These are phyloP conservation scores for Diadophis punctatus DNA, from an alignment of 2,113 vertebrate species.

Conservation along the genomic window DNA sequence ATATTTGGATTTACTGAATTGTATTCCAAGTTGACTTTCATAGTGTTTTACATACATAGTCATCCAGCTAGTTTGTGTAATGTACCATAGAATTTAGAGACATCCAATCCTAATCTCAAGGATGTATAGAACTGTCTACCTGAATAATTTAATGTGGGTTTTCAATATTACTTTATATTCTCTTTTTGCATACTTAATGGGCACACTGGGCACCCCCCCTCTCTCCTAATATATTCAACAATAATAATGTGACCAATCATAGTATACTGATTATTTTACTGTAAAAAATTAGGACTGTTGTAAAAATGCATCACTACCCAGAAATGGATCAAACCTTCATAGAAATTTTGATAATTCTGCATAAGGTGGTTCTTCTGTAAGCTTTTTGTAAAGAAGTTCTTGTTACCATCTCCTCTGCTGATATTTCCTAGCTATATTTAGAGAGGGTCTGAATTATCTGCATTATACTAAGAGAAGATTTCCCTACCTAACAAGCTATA, in stretches of 20 bases:
- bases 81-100: slow-evolving; percentile 1
- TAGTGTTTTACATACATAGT: neutral
- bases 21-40: neutral
- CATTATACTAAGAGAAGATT: neutral
- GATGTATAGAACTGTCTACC: neutral
- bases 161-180: neutral
- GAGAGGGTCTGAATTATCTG: neutral
- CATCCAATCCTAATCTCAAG: neutral
- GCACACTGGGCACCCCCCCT: neutral
- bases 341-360: neutral
- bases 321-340: neutral
- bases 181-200: neutral
- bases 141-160: slow-evolving; percentile 8
- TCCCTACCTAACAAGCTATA: neutral
- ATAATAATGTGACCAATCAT: neutral
- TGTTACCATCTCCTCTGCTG: neutral
- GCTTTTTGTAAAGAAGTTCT: neutral
- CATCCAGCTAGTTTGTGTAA: slow-evolving; percentile 9
- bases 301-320: neutral
- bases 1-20: neutral
- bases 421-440: neutral
- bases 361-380: neutral
- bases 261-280: neutral
- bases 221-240: neutral
- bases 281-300: neutral